Evolutionary conservation across 2,797 vertebrate species (phyloP).

Genomic region (Onychomys arenicola): DNA sequence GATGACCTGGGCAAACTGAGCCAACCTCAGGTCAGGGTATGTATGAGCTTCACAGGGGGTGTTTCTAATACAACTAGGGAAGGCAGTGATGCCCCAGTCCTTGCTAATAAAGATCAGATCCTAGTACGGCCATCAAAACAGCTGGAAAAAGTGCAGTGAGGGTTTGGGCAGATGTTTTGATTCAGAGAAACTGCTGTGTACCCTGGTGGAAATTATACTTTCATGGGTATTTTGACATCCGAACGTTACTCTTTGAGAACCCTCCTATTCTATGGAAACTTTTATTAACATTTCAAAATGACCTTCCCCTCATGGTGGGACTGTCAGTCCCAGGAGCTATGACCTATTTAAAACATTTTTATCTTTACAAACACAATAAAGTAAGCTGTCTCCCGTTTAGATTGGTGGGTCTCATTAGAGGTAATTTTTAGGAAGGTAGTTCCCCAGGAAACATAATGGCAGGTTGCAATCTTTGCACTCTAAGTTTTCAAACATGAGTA

Average conservation of each 20-base stretch:
- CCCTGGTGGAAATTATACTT: slow-evolving; percentile 79
- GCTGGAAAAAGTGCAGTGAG: slow-evolving; percentile 69
- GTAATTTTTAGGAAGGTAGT: slow-evolving; percentile 85
- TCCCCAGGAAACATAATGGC: slow-evolving; percentile 84
- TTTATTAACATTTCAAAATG: slow-evolving; percentile 87
- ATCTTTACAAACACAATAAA: slow-evolving; percentile 88
- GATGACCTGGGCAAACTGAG: background rate
- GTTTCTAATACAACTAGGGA: slow-evolving; percentile 19
- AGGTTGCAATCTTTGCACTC: slow-evolving; percentile 82
- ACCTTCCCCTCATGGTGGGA: slow-evolving; percentile 85
- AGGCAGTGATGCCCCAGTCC: slow-evolving; percentile 1
- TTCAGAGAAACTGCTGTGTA: slow-evolving; percentile 65
- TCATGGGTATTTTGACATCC: slow-evolving; percentile 81
- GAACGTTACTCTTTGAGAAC: slow-evolving; percentile 83
- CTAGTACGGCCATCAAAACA: slow-evolving; percentile 66
- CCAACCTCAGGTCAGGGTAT: slow-evolving; percentile 2
- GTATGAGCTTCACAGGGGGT: background rate
- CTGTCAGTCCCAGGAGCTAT: slow-evolving; percentile 85
- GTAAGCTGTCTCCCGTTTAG: slow-evolving; percentile 83
- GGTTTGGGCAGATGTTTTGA: slow-evolving; percentile 70
- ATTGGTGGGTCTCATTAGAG: slow-evolving; percentile 89
- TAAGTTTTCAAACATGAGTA: slow-evolving; percentile 83
- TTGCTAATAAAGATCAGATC: slow-evolving; percentile 64
- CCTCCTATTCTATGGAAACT: slow-evolving; percentile 87
- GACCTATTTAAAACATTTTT: slow-evolving; percentile 87